Conservation (phyloP, 1,140 invertebrate genomes). For the Heliconius hermathena region DNA sequence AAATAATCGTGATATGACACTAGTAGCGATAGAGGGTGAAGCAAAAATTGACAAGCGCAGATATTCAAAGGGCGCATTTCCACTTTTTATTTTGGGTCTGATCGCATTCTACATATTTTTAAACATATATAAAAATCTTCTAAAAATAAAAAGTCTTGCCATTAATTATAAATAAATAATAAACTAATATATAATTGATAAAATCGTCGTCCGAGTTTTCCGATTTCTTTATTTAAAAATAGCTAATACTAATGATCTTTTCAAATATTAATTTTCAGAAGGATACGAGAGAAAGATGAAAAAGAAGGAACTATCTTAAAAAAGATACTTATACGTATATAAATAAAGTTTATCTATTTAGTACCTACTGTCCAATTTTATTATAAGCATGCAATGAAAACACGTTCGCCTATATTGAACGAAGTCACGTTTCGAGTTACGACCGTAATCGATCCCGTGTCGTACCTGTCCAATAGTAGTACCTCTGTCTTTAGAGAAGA, state of each 20-base stretch:
- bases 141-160: too few species aligned
- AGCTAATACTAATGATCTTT: too few species aligned
- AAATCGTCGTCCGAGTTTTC: too few species aligned
- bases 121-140: not conserved
- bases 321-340: not conserved
- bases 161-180: too few species aligned
- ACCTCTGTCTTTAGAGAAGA: slow-evolving; percentile 38
- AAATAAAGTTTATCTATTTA: not conserved
- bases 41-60: slow-evolving; percentile 61
- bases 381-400: slow-evolving; percentile 23
- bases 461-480: slow-evolving; percentile 50
- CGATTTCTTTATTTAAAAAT: too few species aligned
- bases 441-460: slow-evolving; percentile 47
- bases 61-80: slow-evolving; percentile 58
- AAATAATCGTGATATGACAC: slow-evolving; percentile 37
- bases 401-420: slow-evolving; percentile 14
- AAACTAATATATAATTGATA: too few species aligned
- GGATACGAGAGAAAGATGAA: not conserved
- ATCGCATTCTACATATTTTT: slow-evolving; percentile 18
- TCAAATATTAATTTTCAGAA: too few species aligned
- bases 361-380: not conserved
- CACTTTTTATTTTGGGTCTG: slow-evolving; percentile 31
- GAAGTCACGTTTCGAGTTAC: slow-evolving; percentile 50
- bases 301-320: not conserved
- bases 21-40: slow-evolving; percentile 54